Base-by-base conservation (phyloP, 2,797 vertebrate genomes). In the Pseudochromis fuscus region DNA sequence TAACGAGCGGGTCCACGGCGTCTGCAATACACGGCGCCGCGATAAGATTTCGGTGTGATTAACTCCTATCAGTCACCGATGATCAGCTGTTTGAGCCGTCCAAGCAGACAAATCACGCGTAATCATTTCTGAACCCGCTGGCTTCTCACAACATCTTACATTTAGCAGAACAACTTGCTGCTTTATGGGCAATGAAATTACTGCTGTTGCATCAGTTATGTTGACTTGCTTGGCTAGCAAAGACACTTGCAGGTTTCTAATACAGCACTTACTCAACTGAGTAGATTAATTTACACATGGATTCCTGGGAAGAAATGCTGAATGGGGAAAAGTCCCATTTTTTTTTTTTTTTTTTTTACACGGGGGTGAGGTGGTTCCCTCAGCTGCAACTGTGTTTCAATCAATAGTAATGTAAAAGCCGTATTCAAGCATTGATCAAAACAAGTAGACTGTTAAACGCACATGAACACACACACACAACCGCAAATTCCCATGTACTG, bases 41-140 rank as follows among this genome's bases (percentile, higher is more conserved):
- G 90, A 92, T 92, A 89, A 89, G 87, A 92, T 93, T 84, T 83
- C 67, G 52, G 7, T 40, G 74, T 84, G 89, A 92, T 91, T 88
- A 55, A 77, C 38, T 78, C 69, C 69, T 88, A 88, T 92, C 90
- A 88, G 67, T 90, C 89, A 87, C 56, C 10, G 37, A 63, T 65
- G 83, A 90, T 91, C 84, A 85, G 83, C 72, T 84, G 82, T 83
- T 82, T 71, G 81, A 55, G 25, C 58, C 60, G 75, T 87, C 79
- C 81, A 69, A 79, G 75, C 74, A 82, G 70, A 85, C 83, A 81
- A 81, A 87, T 73, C 79, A 42, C 70, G 72, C 75, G 74, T 82
- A 76, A 82, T 81, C 45, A 67, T 69, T 68, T 50, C 66, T 76
- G 82, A 67, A 38, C 35, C 66, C 23, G 18, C 51, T 30, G 77